Evolutionary conservation across 2,797 vertebrate species (phyloP).

Genomic region (Cuniculus paca): DNA sequence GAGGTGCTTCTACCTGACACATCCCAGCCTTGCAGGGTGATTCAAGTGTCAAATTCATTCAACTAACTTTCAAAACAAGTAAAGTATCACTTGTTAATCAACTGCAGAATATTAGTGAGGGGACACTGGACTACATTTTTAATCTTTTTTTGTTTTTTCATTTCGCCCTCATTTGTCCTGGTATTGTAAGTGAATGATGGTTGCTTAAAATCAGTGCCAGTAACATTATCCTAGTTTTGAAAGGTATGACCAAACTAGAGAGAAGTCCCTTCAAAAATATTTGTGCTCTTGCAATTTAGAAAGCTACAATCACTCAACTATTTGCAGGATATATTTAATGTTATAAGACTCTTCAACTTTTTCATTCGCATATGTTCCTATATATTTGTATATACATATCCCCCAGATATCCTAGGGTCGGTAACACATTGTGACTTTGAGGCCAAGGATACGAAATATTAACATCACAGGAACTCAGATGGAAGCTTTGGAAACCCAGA

Average conservation of each 20-base stretch:
- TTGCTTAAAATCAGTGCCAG: background rate
- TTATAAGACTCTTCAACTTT: background rate
- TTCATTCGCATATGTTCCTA: slow-evolving; percentile 11
- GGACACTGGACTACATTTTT: background rate
- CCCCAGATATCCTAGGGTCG: slow-evolving; percentile 48
- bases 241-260: background rate
- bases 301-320: slow-evolving; percentile 22
- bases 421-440: slow-evolving; percentile 63
- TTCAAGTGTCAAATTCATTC: background rate
- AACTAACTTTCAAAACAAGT: background rate
- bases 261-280: background rate
- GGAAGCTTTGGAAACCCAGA: slow-evolving; percentile 74
- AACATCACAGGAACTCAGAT: slow-evolving; percentile 38
- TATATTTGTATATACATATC: background rate
- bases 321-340: background rate
- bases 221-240: slow-evolving; percentile 8
- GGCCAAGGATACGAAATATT: slow-evolving; percentile 34
- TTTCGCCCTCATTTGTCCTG: background rate
- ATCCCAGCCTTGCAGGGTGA: background rate
- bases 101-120: background rate
- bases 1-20: background rate
- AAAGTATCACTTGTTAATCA: background rate
- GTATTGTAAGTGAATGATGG: background rate
- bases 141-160: background rate
- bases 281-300: slow-evolving; percentile 48